These are phyloP conservation scores for Hypsibius dujardini DNA, from an alignment of 1,140 invertebrate species.

Conservation along the genomic window DNA sequence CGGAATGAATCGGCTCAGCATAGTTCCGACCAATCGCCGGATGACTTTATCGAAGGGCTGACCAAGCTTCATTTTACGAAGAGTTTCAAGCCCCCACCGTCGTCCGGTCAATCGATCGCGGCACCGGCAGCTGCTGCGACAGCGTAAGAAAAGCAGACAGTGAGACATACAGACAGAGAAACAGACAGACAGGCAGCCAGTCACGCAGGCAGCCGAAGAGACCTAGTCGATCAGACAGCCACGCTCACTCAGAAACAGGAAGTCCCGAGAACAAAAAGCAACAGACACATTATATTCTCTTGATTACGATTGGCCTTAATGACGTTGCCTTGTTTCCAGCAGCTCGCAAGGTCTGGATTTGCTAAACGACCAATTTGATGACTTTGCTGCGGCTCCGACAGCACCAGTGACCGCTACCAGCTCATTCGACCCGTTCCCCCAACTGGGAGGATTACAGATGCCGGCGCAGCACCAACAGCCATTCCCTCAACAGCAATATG, in stretches of 20 bases:
- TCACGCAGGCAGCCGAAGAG: too few relatives aligned
- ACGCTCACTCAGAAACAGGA: too few relatives aligned
- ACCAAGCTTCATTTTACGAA: conserved; percentile 8
- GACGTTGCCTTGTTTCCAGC: neutral
- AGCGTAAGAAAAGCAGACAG: neutral
- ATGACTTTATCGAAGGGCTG: conserved; percentile 10
- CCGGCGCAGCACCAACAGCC: neutral
- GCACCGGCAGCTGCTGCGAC: neutral
- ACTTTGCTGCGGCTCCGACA: neutral
- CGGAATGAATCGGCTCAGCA: neutral
- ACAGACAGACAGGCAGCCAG: too few relatives aligned
- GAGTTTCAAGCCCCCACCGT: neutral
- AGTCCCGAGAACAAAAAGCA: too few relatives aligned
- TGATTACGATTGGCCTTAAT: too few relatives aligned
- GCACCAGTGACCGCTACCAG: neutral
- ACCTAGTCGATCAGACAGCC: too few relatives aligned
- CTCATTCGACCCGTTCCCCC: too few relatives aligned
- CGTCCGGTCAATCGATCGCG: neutral
- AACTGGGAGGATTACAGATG: too few relatives aligned
- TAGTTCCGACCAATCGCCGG: neutral
- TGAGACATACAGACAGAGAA: neutral
- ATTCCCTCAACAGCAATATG: neutral
- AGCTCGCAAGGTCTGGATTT: neutral
- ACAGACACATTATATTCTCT: too few relatives aligned
- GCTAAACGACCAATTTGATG: neutral